Percentiles rank a stretch among this genome's conserved stretches.
These are phyloP conservation scores for Harpegnathos saltator DNA, from an alignment of 1,140 invertebrate species.

Conservation along the genomic window DNA sequence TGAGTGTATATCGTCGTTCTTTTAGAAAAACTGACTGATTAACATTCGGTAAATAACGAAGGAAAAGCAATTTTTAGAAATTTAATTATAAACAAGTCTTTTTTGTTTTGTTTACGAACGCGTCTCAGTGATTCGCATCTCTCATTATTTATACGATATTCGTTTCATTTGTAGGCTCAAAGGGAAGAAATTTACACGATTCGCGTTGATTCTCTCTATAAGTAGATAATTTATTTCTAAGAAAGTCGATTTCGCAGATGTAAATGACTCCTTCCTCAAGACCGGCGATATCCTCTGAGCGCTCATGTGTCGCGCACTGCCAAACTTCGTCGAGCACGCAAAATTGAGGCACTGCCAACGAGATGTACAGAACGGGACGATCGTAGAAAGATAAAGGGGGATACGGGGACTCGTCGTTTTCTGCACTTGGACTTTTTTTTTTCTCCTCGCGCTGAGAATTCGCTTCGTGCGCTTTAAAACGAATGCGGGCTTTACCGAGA, in stretches of 20 bases:
- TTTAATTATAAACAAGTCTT: not conserved
- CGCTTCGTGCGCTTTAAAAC: not conserved
- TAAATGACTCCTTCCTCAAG: not conserved
- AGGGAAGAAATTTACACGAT: not conserved
- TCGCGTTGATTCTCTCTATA: not conserved
- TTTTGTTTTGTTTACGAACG: no score
- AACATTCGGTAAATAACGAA: not conserved
- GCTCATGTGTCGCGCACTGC: slow-evolving; percentile 57
- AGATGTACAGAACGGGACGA: slow-evolving; percentile 18
- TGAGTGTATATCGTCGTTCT: slow-evolving; percentile 22
- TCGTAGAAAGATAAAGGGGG: not conserved
- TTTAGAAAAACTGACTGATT: not conserved
- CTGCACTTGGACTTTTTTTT: no score
- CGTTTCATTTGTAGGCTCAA: not conserved
- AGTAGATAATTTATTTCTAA: slow-evolving; percentile 18
- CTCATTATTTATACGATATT: not conserved
- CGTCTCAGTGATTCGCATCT: not conserved
- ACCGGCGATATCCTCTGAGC: slow-evolving; percentile 25
- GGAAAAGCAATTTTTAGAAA: not conserved
- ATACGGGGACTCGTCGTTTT: not conserved
- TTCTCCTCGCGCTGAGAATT: not conserved
- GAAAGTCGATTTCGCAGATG: not conserved
- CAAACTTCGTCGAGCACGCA: slow-evolving; percentile 54
- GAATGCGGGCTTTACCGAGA: not conserved
- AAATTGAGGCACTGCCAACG: slow-evolving; percentile 65